A percentile compares a stretch with the other conserved stretches of the same genome.
These are phyloP conservation scores for Iphiclides podalirius DNA, from an alignment of 2,888 invertebrate genomes.

Conservation along the genomic window DNA sequence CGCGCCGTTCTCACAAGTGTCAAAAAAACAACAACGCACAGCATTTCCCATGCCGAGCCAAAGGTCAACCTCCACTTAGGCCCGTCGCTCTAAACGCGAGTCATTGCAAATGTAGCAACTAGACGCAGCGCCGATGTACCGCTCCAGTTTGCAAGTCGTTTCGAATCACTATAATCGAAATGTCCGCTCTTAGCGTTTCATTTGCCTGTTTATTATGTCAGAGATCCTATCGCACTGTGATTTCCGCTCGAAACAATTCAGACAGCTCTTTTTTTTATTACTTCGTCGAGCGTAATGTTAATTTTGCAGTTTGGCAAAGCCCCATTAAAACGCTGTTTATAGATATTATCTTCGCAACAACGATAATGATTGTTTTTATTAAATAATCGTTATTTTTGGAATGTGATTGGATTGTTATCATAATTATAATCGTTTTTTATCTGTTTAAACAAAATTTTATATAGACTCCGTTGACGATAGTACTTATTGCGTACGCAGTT, in stretches of 20 bases:
- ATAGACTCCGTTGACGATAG: background rate
- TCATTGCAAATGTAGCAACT: constrained; percentile 10
- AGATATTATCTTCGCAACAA: background rate
- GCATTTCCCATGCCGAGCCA: background rate
- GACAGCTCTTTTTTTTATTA: background rate
- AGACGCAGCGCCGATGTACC: background rate
- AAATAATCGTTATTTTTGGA: too few relatives aligned
- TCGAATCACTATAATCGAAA: constrained; percentile 4
- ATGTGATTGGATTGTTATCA: background rate
- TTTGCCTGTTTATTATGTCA: constrained; percentile 4
- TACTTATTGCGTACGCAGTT: background rate
- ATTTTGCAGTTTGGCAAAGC: background rate
- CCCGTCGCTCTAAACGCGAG: background rate
- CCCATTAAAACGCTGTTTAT: background rate
- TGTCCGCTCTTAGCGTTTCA: constrained; percentile 8
- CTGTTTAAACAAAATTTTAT: background rate
- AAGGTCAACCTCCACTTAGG: constrained; percentile 10
- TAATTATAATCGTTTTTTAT: background rate
- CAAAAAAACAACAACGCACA: background rate
- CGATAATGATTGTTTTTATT: too few relatives aligned
- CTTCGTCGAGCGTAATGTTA: background rate
- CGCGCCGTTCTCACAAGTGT: too few relatives aligned
- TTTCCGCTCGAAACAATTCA: constrained; percentile 9
- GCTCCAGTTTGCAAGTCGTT: constrained; percentile 11
- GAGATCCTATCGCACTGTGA: constrained; percentile 16